Conservation (phyloP, 1,140 invertebrate genomes). For the Lepidurus couesii region DNA sequence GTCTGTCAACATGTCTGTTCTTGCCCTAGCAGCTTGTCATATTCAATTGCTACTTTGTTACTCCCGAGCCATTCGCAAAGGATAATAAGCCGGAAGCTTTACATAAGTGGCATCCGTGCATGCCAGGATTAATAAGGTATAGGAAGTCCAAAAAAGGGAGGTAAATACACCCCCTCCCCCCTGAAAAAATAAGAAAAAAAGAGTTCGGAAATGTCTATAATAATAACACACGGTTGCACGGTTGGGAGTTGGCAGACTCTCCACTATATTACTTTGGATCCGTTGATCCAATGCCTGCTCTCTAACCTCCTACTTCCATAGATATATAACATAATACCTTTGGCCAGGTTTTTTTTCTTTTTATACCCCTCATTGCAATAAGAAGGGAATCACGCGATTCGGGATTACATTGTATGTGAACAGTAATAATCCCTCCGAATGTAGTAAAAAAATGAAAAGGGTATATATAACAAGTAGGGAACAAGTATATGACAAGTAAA, state of each 20-base stretch:
- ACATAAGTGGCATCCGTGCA: constrained; percentile 4
- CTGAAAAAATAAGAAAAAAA: neutral
- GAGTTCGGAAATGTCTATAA: neutral
- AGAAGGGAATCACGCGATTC: neutral
- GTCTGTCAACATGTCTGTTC: constrained; percentile 12
- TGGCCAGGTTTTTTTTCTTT: neutral
- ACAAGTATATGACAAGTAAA: neutral
- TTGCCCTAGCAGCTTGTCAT: neutral
- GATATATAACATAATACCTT: neutral
- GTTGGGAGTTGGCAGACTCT: neutral
- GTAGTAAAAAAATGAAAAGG: neutral
- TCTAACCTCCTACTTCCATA: neutral
- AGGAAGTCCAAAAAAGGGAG: neutral
- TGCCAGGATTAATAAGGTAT: neutral
- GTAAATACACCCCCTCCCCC: neutral
- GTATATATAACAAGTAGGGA: neutral
- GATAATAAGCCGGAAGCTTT: constrained; percentile 19
- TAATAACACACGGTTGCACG: constrained; percentile 3
- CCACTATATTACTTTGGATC: neutral
- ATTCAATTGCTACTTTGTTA: constrained; percentile 20
- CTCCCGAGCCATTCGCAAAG: neutral
- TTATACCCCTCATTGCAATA: neutral
- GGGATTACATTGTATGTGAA: neutral
- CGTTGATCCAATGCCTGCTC: neutral
- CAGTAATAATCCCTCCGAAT: neutral